Percentiles rank a stretch among this genome's conserved stretches.
Evolutionary conservation across 1,140 invertebrate species (phyloP).

Genomic region (Drosophila sproati): DNA sequence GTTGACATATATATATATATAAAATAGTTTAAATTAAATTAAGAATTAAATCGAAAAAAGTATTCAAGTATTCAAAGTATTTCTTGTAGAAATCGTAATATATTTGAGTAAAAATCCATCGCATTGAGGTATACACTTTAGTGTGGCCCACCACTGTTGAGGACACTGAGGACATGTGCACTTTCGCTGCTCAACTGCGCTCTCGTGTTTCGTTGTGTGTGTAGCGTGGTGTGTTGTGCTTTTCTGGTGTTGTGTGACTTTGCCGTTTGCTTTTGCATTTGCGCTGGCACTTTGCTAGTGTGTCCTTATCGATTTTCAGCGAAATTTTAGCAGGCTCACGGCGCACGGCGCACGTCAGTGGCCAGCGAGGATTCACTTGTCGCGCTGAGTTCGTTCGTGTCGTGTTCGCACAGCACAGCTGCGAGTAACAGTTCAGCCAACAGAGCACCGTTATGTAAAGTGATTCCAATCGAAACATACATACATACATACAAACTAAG

Average conservation of each 20-base stretch:
- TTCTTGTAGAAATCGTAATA: too few relatives aligned
- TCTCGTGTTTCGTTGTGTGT: slow-evolving; percentile 65
- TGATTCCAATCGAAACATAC: slow-evolving; percentile 68
- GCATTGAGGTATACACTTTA: not conserved
- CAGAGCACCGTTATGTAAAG: slow-evolving; percentile 62
- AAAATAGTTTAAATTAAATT: too few relatives aligned
- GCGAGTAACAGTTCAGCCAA: slow-evolving; percentile 52
- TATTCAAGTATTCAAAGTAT: too few relatives aligned
- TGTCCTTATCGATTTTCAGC: slow-evolving; percentile 81
- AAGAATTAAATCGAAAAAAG: too few relatives aligned
- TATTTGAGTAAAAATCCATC: too few relatives aligned
- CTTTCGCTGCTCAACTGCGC: slow-evolving; percentile 68
- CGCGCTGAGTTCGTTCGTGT: slow-evolving; percentile 82
- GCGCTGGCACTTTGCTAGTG: slow-evolving; percentile 33
- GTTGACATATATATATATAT: too few relatives aligned
- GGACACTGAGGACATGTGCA: slow-evolving; percentile 70
- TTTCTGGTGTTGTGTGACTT: slow-evolving; percentile 69
- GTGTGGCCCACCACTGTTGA: slow-evolving; percentile 36
- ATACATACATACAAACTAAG: slow-evolving; percentile 68
- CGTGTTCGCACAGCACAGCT: slow-evolving; percentile 69
- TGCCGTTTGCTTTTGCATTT: slow-evolving; percentile 57
- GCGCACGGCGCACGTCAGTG: slow-evolving; percentile 80
- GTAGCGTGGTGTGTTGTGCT: slow-evolving; percentile 40
- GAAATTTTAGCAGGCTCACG: slow-evolving; percentile 75
- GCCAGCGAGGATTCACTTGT: slow-evolving; percentile 78